Evolutionary conservation across 2,888 invertebrate species (phyloP).

Genomic region (Aporophyla lueneburgensis): DNA sequence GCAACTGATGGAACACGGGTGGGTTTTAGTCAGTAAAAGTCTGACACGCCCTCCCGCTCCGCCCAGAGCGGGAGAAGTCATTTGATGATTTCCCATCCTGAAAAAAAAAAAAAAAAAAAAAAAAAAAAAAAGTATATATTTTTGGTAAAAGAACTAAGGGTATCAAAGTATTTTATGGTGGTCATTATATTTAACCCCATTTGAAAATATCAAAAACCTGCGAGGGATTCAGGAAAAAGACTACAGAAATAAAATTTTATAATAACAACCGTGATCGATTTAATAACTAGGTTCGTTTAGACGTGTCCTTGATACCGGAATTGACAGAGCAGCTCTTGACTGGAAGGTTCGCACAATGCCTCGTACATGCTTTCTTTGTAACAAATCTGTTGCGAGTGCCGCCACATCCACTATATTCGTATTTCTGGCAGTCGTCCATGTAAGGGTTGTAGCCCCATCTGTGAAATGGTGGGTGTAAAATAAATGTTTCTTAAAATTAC

Average conservation of each 20-base stretch:
- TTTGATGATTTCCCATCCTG: too few relatives aligned
- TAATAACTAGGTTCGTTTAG: neutral
- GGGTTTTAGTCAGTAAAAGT: too few relatives aligned
- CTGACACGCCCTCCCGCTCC: too few relatives aligned
- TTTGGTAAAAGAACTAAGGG: too few relatives aligned
- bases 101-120: too few relatives aligned
- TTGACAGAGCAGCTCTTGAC: neutral
- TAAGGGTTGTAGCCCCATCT: slow-evolving; percentile 43
- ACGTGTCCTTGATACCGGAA: neutral
- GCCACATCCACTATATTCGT: slow-evolving; percentile 18
- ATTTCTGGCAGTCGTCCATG: neutral
- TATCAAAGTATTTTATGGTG: too few relatives aligned
- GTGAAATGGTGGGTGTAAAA: neutral
- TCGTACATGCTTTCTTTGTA: neutral
- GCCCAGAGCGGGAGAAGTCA: too few relatives aligned
- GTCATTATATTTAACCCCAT: too few relatives aligned
- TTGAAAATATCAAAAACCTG: neutral
- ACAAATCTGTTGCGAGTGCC: slow-evolving; percentile 20
- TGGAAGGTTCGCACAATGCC: neutral
- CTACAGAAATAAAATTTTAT: neutral
- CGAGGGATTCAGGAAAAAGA: neutral
- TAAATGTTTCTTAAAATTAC: too few relatives aligned
- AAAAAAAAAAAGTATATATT: too few relatives aligned
- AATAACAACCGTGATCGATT: neutral
- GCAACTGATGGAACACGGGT: too few relatives aligned